Evolutionary conservation across 2,797 vertebrate genomes (phyloP).

Genomic region (Hephaestus fuliginosus): DNA sequence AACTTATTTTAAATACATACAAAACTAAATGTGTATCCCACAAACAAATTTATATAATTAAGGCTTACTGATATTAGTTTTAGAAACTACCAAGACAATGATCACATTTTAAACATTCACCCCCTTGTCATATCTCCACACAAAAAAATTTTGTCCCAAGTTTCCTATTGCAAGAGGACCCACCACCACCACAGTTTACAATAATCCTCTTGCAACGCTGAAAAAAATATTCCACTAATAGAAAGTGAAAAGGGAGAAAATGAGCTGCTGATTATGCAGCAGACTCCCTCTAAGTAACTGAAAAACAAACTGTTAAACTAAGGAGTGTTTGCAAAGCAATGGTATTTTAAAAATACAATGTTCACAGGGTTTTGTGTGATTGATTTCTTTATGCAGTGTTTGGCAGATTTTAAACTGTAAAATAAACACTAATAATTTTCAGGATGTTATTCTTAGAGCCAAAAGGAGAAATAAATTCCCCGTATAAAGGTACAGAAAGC

Average conservation of each 20-base stretch:
- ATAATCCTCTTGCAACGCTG: not conserved
- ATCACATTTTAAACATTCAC: not conserved
- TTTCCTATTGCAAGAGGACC: not conserved
- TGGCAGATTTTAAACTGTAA: conserved; percentile 2
- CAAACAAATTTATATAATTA: not conserved
- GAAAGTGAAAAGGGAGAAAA: conserved; percentile 32
- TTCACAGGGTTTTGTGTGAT: not conserved
- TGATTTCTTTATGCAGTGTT: not conserved
- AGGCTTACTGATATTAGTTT: not conserved
- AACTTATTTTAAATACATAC: conserved; percentile 2
- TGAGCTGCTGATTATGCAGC: conserved; percentile 64
- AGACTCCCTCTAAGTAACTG: conserved; percentile 41
- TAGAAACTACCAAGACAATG: not conserved
- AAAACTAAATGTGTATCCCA: not conserved
- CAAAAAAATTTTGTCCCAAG: not conserved
- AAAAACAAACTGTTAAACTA: conserved; percentile 55
- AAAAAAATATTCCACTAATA: conserved; percentile 25
- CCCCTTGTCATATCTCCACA: not conserved
- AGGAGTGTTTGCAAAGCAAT: conserved; percentile 44
- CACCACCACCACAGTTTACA: not conserved
- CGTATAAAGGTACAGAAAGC: not conserved
- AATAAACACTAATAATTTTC: conserved; percentile 19
- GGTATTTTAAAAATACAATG: conserved; percentile 36
- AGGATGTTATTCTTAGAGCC: conserved; percentile 6
- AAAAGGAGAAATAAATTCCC: conserved; percentile 26